These are phyloP conservation scores for Sympetrum striolatum DNA, from an alignment of 2,888 invertebrate species.

Conservation along the genomic window DNA sequence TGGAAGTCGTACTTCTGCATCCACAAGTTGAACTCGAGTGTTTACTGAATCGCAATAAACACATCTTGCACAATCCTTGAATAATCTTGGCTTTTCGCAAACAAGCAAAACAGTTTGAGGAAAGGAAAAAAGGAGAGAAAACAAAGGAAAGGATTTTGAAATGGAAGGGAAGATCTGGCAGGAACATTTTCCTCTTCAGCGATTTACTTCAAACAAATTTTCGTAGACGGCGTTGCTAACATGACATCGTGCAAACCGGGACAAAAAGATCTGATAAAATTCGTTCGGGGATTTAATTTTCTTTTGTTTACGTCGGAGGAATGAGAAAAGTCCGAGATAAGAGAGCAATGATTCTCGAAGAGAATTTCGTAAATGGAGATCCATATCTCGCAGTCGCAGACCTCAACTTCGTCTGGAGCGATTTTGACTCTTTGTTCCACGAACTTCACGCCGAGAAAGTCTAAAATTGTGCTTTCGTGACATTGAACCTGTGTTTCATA, in stretches of 20 bases:
- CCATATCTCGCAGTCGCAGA: not conserved
- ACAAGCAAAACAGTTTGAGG: not conserved
- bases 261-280: not conserved
- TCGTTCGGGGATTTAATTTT: not conserved
- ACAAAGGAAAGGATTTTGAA: not conserved
- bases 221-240: not conserved
- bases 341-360: not conserved
- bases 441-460: not conserved
- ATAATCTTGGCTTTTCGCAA: no score
- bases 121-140: not conserved
- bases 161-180: not conserved
- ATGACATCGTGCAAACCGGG: not conserved
- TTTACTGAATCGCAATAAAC: no score
- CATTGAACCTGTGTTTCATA: not conserved
- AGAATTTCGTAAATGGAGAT: not conserved
- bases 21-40: no score
- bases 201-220: no score
- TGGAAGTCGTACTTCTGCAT: not conserved
- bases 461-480: not conserved
- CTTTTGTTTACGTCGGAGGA: not conserved
- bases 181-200: no score
- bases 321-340: not conserved
- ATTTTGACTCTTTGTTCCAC: not conserved
- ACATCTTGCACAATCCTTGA: no score
- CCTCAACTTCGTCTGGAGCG: not conserved